phyloP scores from a whole-genome alignment of 2,888 invertebrate species.

The Gisinianus flammeolus region DNA sequence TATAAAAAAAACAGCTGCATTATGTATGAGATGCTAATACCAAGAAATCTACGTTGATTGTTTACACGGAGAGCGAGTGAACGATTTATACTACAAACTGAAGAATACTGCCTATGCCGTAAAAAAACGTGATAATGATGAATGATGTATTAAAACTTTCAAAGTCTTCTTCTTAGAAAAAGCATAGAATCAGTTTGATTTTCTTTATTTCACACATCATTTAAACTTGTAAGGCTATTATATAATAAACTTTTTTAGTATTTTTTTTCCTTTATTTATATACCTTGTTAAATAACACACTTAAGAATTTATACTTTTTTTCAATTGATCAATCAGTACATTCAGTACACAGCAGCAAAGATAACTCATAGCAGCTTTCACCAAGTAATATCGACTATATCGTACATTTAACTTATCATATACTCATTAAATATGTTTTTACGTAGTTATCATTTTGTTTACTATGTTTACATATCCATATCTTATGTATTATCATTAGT shows the following conservation, averaged over 20 bases:
- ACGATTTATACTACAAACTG: too few species aligned
- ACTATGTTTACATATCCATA: not conserved
- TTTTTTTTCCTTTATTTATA: not conserved
- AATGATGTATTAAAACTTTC: not conserved
- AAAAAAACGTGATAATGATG: too few species aligned
- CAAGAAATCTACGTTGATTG: too few species aligned
- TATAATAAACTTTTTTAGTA: not conserved
- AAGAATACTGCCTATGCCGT: too few species aligned
- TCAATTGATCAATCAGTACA: constrained; percentile 20
- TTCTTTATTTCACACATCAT: constrained; percentile 37
- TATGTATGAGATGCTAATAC: too few species aligned
- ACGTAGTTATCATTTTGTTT: not conserved
- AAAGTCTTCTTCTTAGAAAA: not conserved
- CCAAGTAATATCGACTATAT: not conserved
- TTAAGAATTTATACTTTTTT: not conserved
- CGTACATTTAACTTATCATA: not conserved
- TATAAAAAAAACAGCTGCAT: too few species aligned
- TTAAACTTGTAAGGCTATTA: constrained; percentile 35
- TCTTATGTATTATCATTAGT: not conserved
- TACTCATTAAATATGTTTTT: not conserved
- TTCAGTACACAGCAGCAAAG: constrained; percentile 33
- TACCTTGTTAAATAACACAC: not conserved
- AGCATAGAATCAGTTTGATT: constrained; percentile 37
- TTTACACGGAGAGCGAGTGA: too few species aligned
- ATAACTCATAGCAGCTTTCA: constrained; percentile 11